Conservation (phyloP, 2,113 vertebrate genomes). For the Solenodon paradoxus region DNA sequence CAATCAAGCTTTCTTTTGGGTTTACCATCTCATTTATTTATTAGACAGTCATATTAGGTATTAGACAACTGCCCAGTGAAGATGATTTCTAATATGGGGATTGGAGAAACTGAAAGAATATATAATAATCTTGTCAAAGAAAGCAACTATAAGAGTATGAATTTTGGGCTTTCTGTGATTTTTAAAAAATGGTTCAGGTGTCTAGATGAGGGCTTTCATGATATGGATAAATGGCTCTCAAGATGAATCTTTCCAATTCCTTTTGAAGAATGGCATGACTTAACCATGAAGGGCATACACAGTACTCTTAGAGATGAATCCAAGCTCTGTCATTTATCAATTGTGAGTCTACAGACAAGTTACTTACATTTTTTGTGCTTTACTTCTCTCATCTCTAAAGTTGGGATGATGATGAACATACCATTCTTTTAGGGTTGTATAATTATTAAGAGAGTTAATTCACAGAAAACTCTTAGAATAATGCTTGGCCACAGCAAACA, state of each 20-base stretch:
- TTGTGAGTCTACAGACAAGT: not conserved
- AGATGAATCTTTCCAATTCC: not conserved
- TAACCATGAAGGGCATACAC: not conserved
- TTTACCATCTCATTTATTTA: slow-evolving; percentile 65
- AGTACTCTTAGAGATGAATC: not conserved
- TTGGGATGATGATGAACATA: not conserved
- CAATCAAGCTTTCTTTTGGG: slow-evolving; percentile 31
- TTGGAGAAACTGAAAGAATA: not conserved
- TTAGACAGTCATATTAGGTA: not conserved
- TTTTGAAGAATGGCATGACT: not conserved
- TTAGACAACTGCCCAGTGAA: slow-evolving; percentile 28
- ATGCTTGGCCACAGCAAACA: not conserved
- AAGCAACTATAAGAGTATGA: not conserved
- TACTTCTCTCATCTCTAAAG: not conserved
- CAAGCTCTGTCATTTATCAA: not conserved
- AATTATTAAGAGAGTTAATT: not conserved
- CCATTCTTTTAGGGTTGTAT: not conserved
- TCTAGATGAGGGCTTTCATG: not conserved
- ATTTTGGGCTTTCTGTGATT: not conserved
- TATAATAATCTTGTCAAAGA: not conserved
- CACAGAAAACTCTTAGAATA: not conserved
- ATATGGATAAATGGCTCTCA: not conserved
- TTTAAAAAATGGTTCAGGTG: not conserved
- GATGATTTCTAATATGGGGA: slow-evolving; percentile 6
- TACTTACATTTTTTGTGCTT: not conserved